Evolutionary conservation across 2,113 vertebrate genomes (phyloP).

Genomic region (Pygoscelis adeliae): DNA sequence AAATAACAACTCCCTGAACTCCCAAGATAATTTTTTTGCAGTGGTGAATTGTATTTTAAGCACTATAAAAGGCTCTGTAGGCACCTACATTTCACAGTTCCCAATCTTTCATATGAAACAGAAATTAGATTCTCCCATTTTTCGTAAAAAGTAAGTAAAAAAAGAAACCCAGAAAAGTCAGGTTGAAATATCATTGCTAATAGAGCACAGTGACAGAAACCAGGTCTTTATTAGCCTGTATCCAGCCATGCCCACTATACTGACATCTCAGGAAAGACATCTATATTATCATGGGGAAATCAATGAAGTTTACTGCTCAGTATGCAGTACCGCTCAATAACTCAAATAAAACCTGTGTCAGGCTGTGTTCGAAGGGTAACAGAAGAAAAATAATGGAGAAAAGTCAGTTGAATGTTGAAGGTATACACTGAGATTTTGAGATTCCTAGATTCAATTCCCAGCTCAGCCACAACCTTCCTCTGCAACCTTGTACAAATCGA

Average conservation of each 20-base stretch:
- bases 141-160: not conserved
- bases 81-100: not conserved
- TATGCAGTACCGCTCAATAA: not conserved
- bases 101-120: not conserved
- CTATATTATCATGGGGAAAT: not conserved
- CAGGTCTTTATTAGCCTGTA: not conserved
- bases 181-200: not conserved
- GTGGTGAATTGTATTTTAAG: not conserved
- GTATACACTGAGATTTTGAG: not conserved
- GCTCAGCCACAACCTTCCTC: not conserved
- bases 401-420: not conserved
- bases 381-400: not conserved
- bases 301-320: not conserved
- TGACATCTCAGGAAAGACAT: not conserved
- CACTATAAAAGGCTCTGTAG: not conserved
- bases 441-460: not conserved
- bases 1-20: not conserved
- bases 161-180: not conserved
- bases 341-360: not conserved
- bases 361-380: not conserved
- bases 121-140: not conserved
- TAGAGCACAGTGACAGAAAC: not conserved
- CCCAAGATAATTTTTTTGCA: not conserved
- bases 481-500: fast-evolving
- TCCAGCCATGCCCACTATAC: not conserved